Conservation (phyloP, 2,797 vertebrate genomes). For the Harpagifer antarcticus region DNA sequence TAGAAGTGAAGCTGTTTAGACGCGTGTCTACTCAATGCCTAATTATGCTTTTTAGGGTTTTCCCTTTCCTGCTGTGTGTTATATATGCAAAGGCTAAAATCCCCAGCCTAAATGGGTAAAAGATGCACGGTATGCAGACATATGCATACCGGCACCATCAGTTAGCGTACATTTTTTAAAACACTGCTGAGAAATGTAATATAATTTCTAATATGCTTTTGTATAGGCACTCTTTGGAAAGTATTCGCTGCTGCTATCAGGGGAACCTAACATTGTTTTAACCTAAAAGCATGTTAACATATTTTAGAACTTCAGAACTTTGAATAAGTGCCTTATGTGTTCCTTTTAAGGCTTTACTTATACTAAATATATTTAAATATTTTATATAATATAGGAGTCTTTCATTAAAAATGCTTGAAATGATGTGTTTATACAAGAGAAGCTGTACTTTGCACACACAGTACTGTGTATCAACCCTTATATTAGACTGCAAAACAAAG, state of each 20-base stretch:
- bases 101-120: slow-evolving; percentile 1
- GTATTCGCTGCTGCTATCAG: neutral
- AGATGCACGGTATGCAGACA: neutral
- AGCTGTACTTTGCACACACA: neutral
- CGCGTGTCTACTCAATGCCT: neutral
- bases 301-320: no score
- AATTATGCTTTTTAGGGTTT: neutral
- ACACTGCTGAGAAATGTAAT: neutral
- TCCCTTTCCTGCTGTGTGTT: neutral
- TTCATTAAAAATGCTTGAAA: slow-evolving; percentile 12
- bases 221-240: neutral
- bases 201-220: neutral
- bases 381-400: neutral
- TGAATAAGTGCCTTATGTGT: no score
- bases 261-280: neutral
- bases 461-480: slow-evolving; percentile 22
- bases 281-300: no score
- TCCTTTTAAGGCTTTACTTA: no score
- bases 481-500: slow-evolving; percentile 8
- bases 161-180: neutral
- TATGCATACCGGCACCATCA: neutral
- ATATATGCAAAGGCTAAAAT: no score
- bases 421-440: neutral
- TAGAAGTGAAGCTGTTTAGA: neutral
- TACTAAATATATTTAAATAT: no score